phyloP scores from a whole-genome alignment of 2,888 invertebrate species.

The Teleogryllus oceanicus region DNA sequence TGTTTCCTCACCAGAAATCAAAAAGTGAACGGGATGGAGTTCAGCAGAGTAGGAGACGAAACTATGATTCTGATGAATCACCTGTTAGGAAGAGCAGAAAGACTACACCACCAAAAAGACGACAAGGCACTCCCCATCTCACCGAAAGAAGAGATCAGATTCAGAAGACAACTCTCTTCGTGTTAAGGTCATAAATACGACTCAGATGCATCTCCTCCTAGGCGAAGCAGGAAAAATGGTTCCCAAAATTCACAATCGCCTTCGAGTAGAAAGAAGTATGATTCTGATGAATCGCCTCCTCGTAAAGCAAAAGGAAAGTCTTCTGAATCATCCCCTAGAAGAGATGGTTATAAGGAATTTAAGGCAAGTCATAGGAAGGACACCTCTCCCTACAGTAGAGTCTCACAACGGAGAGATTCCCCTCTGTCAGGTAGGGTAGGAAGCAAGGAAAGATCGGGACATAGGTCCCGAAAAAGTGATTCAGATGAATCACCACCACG shows the following conservation, averaged over 20 bases:
- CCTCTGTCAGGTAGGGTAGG: neutral
- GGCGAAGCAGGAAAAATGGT: constrained; percentile 31
- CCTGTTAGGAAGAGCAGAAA: constrained; percentile 35
- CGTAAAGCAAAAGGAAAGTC: constrained; percentile 40
- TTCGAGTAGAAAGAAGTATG: constrained; percentile 33
- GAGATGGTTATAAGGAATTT: neutral
- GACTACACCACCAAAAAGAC: neutral
- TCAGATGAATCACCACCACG: constrained; percentile 37
- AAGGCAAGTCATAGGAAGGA: constrained; percentile 18
- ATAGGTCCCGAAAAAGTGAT: constrained; percentile 6
- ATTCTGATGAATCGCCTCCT: constrained; percentile 43
- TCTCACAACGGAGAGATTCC: neutral
- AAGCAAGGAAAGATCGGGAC: neutral
- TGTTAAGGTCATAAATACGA: neutral
- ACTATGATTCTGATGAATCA: constrained; percentile 35
- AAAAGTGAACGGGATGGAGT: neutral
- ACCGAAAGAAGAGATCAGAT: too few relatives aligned
- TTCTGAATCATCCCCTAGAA: neutral
- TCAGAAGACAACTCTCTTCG: neutral
- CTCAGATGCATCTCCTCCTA: constrained; percentile 37
- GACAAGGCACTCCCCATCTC: neutral
- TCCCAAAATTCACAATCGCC: neutral
- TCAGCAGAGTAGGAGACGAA: neutral
- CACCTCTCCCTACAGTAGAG: constrained; percentile 23
- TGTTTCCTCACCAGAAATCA: too few relatives aligned